Base-by-base conservation (phyloP, 2,113 vertebrate genomes). In the Conger conger region DNA sequence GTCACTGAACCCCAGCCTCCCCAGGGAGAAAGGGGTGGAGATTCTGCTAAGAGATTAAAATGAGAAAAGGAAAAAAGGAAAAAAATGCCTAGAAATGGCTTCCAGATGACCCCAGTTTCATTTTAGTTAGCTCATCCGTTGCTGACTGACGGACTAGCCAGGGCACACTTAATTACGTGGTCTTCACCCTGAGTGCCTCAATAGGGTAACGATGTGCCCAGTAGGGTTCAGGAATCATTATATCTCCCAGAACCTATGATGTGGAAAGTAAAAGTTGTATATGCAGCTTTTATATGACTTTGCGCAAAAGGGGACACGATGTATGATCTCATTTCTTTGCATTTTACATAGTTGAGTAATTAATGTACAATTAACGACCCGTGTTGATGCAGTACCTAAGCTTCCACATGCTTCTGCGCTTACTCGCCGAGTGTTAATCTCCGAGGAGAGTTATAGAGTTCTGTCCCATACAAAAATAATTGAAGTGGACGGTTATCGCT, bases 61-160 rank as follows among this genome's bases (percentile, higher is more conserved):
- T 94, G 92, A 94, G 92, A 88, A 50, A 50, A 81, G 84, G 83
- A 93, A 88, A 85, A 90, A 79, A 36, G 79, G 40, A 86, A 85
- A 88, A 92, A 91, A 94, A 91, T 91, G 90, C 87, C 93, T 89
- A 93, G 91, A 94, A 95, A 95, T 94, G 93, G 92, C 94, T 96
- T 95, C 94, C 94, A 95, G 93, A 94, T 96, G 94, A 95, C 92
- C 93, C 92, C 87, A 87, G 87, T 90, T 87, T 90, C 76, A 68
- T 86, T 80, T 83, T 83, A 86, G 77, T 90, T 90, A 87, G 89
- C 90, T 90, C 92, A 92, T 91, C 91, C 82, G 81, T 87, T 85
- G 87, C 86, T 85, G 90, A 84, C 91, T 86, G 87, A 90, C 82
- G 83, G 87, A 88, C 86, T 80, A 68, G 86, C 60, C 78, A 85